Evolutionary conservation across 2,888 invertebrate species (phyloP).

Genomic region (Sesamia inferens): DNA sequence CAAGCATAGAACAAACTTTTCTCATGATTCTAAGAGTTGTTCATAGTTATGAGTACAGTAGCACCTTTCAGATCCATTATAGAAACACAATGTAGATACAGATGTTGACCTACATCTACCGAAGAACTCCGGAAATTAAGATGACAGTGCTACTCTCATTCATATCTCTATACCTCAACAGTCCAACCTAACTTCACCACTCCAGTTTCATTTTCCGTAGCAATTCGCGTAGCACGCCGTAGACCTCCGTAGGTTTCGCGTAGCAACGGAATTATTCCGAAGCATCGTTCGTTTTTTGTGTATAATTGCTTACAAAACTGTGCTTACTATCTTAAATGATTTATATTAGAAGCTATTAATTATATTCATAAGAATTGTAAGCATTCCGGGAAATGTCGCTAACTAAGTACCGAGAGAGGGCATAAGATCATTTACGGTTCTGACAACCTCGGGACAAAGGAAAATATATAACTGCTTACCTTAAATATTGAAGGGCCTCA

Average conservation of each 20-base stretch:
- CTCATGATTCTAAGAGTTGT: too few species aligned
- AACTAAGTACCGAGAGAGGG: background rate
- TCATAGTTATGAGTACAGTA: too few species aligned
- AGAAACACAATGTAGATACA: background rate
- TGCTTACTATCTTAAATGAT: background rate
- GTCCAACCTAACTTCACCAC: background rate
- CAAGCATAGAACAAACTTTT: too few species aligned
- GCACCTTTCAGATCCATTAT: background rate
- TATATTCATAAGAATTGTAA: background rate
- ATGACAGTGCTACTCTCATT: background rate
- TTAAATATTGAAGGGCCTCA: background rate
- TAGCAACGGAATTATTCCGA: background rate
- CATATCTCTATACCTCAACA: background rate
- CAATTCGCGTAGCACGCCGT: constrained; percentile 4
- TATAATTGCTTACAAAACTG: background rate
- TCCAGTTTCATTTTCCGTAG: background rate
- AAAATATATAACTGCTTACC: background rate
- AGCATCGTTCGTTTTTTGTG: background rate
- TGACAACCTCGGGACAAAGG: constrained; percentile 1
- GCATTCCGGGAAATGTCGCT: background rate
- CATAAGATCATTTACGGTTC: constrained; percentile 4
- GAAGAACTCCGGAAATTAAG: constrained; percentile 1
- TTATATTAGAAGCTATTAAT: background rate
- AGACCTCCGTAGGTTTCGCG: background rate
- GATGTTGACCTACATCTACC: background rate